A percentile compares a stretch with the other conserved stretches of the same genome.
Evolutionary conservation across 2,113 vertebrate genomes (phyloP).

Genomic region (Zapus hudsonius): DNA sequence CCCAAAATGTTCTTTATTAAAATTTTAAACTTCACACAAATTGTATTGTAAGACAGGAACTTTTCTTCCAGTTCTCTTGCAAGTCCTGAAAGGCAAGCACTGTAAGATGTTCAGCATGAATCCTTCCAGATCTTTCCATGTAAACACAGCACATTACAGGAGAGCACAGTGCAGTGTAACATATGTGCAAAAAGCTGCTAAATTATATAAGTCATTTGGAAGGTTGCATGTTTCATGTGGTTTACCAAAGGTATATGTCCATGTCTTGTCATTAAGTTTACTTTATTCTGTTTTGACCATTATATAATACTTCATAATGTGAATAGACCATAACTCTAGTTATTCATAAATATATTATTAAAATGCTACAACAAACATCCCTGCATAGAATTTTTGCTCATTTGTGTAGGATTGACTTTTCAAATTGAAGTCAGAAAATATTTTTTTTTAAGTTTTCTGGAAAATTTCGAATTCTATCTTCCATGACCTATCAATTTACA

Average conservation of each 20-base stretch:
- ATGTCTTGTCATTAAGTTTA: not conserved
- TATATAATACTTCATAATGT: not conserved
- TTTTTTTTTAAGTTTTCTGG: slow-evolving; percentile 9
- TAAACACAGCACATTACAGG: not conserved
- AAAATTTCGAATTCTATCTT: not conserved
- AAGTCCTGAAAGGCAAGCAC: not conserved
- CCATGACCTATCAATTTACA: not conserved
- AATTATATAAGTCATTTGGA: not conserved
- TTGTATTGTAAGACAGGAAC: not conserved
- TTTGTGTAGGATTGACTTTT: not conserved
- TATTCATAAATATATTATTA: slow-evolving; percentile 10
- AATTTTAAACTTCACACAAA: not conserved
- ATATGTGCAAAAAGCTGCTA: not conserved
- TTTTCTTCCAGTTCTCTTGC: not conserved
- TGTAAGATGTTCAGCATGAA: not conserved
- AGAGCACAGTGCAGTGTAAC: not conserved
- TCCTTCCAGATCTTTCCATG: not conserved
- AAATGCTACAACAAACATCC: not conserved
- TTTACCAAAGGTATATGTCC: not conserved
- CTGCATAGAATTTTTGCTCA: not conserved
- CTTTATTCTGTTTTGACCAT: not conserved
- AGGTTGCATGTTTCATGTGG: not conserved
- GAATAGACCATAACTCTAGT: not conserved
- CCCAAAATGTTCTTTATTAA: not conserved
- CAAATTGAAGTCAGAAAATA: not conserved